These are phyloP conservation scores for Dolomedes plantarius DNA, from an alignment of 2,888 invertebrate species.

Conservation along the genomic window DNA sequence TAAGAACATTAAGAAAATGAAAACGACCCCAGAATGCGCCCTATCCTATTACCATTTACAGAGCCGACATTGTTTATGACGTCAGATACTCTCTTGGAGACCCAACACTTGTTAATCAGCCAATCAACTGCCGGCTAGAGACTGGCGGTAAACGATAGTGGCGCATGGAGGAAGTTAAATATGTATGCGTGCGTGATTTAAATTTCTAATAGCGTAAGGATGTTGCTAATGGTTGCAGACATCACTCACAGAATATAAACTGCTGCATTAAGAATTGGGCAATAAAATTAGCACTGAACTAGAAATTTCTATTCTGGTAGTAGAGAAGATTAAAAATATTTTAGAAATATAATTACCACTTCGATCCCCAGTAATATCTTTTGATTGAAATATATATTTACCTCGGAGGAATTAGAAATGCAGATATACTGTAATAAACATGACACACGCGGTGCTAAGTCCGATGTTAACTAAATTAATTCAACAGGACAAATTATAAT, in stretches of 20 bases:
- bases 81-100: conserved; percentile 10
- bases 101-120: conserved; percentile 17
- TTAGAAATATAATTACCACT: too few relatives aligned
- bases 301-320: neutral
- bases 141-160: neutral
- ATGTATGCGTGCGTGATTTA: neutral
- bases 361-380: too few relatives aligned
- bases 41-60: conserved; percentile 35
- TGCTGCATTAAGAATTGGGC: neutral
- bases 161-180: neutral
- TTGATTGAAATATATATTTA: too few relatives aligned
- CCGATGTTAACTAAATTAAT: too few relatives aligned
- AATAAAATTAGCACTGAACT: neutral
- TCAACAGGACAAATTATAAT: too few relatives aligned
- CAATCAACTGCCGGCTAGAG: neutral
- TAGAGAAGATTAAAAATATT: too few relatives aligned
- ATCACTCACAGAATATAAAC: neutral
- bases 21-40: conserved; percentile 23
- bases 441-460: too few relatives aligned
- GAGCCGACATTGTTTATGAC: conserved; percentile 47
- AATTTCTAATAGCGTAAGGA: neutral
- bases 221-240: neutral
- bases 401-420: too few relatives aligned
- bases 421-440: too few relatives aligned
- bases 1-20: conserved; percentile 24